Evolutionary conservation across 2,113 vertebrate genomes (phyloP), one percentile per base, ranked within the genome.

Genomic region (Podarcis muralis): DNA sequence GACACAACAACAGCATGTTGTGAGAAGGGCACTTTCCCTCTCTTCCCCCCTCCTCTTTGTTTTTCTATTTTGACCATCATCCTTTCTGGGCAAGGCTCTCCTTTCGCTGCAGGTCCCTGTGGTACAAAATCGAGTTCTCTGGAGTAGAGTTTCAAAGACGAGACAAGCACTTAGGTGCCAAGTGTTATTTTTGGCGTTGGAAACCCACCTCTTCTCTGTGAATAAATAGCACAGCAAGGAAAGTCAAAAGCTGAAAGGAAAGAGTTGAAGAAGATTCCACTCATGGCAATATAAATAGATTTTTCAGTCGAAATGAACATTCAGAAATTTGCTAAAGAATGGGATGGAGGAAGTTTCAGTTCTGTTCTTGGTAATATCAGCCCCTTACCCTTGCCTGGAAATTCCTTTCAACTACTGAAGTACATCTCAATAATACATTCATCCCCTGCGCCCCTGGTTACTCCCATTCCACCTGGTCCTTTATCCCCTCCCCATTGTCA

Each of bases 281-380:
- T 91, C 62, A 84, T 0, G 1, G 69, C 69, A n/a, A 87, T 74
- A 1, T 78, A 81, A 68, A 91, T 62, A 59, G 16, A 71, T 66
- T 53, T 69, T 3, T 1, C 22, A 83, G 5, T 3, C 0, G 37
- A 89, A 62, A 80, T 92, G 87, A 92, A 37, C 18, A 3, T 85
- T 91, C 48, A 23, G 66, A 83, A 88, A 88, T n/a, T 62, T 27
- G 80, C 25, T 72, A 65, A 65, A 91, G 78, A 32, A 79, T 23
- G 32, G 66, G 1, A 57, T 40, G 16, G 16, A 59, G 25, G 37
- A 2, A 62, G 59, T 81, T 74, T n/a, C 66, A 43, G 1, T 5
- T 53, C 25, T 62, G 68, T 18, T 72, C 4, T 27, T 57, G 18
- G 18, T 81, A 40, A 74, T n/a, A 30, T 6, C 13, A 8, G 2